Conservation (phyloP, 2,888 invertebrate genomes). For the Eudemis profundana region DNA sequence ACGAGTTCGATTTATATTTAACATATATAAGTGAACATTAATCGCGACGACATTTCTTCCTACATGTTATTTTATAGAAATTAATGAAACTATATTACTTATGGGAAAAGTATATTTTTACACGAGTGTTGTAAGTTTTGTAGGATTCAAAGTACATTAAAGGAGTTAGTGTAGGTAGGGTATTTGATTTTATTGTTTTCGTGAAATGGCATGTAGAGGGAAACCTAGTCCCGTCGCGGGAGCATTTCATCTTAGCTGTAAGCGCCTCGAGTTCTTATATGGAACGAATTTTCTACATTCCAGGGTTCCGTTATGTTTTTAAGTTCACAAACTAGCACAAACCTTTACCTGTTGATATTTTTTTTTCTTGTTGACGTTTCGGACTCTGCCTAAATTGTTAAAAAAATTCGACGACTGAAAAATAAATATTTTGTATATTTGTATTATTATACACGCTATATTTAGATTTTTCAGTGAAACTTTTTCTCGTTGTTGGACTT, state of each 20-base stretch:
- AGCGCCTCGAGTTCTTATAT: slow-evolving; percentile 66
- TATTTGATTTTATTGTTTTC: slow-evolving; percentile 52
- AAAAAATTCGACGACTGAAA: slow-evolving; percentile 69
- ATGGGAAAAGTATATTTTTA: slow-evolving; percentile 38
- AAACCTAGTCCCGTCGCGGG: slow-evolving; percentile 80
- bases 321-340: slow-evolving; percentile 71
- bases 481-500: slow-evolving; percentile 55
- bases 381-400: slow-evolving; percentile 61
- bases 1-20: slow-evolving; percentile 51
- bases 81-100: slow-evolving; percentile 44
- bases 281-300: slow-evolving; percentile 81
- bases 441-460: slow-evolving; percentile 63
- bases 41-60: slow-evolving; percentile 75
- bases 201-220: slow-evolving; percentile 70
- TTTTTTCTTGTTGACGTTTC: slow-evolving; percentile 47
- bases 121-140: slow-evolving; percentile 33
- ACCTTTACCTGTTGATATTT: slow-evolving; percentile 46
- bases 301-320: slow-evolving; percentile 69
- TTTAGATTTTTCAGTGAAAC: slow-evolving; percentile 54
- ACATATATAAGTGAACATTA: slow-evolving; percentile 45
- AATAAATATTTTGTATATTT: slow-evolving; percentile 72
- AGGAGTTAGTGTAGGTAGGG: slow-evolving; percentile 13
- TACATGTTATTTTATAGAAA: slow-evolving; percentile 74
- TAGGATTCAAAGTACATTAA: slow-evolving; percentile 26
- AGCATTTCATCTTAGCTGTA: slow-evolving; percentile 79